Base-by-base conservation (phyloP, 2,888 invertebrate genomes). In the Syrphus vitripennis region DNA sequence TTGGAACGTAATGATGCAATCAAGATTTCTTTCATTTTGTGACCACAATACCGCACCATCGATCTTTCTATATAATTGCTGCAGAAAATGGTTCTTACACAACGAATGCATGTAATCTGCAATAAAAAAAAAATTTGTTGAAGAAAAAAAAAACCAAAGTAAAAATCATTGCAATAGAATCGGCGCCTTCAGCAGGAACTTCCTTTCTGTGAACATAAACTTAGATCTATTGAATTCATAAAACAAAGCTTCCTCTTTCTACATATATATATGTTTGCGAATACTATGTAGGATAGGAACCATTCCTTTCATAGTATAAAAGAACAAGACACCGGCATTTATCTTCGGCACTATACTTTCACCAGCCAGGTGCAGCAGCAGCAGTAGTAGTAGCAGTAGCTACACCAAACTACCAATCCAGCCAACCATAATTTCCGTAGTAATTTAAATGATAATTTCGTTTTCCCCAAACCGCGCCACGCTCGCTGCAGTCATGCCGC, bases 1-100 rank as follows among this genome's bases (percentile, higher is more conserved):
- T 93, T 98, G 98, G 93, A 98, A 98, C 76, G 98, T 98, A 92
- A 98, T 96, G 90, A 96, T 95, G 94, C 98, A 98, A 93, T 98
- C 97, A 90, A 98, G 94, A 92, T 97, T 97, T 88, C 97, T 94
- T 93, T 98, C 98, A 93, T 97, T 97, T 91, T 97, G 96, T 26
- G 98, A 98, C 94, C 96, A 96, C 75, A 98, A 94, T 78, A 97
- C 96, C 10, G 97, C 98, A 50, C 98, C 98, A 91, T 98, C 97
- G 89, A 98, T 95, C 93, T 97, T 97, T 88, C 97, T 95, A 93
- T 97, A 97, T 90, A 97, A 94, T 88, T 97, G 96, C 91, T 97
- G 97, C 88, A 97, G 94, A 92, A 97, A 97, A 93, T 97, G 96
- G 92, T 96, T 97, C 93, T 97, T 97, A 94, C 98, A 98, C 89